Evolutionary conservation across 2,888 invertebrate genomes (phyloP), one percentile per base, ranked within the genome.

Genomic region (Apantesis nais): DNA sequence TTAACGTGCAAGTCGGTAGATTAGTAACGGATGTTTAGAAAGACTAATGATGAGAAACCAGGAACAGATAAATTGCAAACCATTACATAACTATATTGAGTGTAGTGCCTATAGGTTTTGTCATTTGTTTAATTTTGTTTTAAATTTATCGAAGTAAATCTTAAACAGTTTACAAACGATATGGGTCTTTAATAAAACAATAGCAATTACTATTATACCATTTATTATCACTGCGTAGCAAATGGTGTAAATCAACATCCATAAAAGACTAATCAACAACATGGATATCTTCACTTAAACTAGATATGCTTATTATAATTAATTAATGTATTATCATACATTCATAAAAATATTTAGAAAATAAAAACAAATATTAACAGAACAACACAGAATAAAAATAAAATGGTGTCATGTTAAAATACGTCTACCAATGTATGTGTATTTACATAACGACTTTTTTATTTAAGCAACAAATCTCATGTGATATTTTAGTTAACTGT

Each of bases 251-350:
- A 91, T 93, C 92, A 94, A 94, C 94, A 93, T 94, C 94, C 93
- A 94, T 94, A 91, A 88, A 93, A 94, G 87, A 95, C 94, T 94
- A 94, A 94, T 93, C 92, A 95, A 95, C 94, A 94, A 94, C 94
- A 94, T 92, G 93, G 93, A 94, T 94, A 91, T 90, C 88, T 89
- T 92, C 84, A 87, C 90, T 90, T 93, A 93, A 87, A 87, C 84
- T 88, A 89, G 80, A 84, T 84, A 79, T 88, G 90, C 86, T 90
- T 88, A 89, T 87, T 88, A 88, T 89, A 89, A 83, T 88, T 90
- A 90, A 85, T 85, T 89, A 89, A 86, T 86, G 75, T 86, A 88
- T 83, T 86, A 86, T 88, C 79, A 86, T 89, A 91, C 87, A 81
- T 90, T 84, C 85, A 86, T 90, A 86, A 90, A 89, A 89, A 85